Base-by-base conservation (phyloP, 2,888 invertebrate species). In the Abscondita cerata region DNA sequence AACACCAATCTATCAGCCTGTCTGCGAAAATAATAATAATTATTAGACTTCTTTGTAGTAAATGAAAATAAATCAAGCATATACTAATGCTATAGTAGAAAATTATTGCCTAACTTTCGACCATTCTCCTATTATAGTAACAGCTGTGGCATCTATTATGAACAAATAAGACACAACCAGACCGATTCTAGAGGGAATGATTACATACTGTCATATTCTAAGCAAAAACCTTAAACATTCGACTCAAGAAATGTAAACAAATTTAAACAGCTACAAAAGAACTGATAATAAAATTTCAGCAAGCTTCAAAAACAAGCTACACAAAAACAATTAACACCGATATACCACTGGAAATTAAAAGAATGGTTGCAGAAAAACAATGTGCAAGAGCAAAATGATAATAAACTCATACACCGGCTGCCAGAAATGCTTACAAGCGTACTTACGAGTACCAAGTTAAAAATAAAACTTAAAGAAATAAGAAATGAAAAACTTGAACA, bases 291-390 rank as follows among this genome's bases (percentile, higher is more conserved):
- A 15, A 13, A 46, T 12, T 46, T 2, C 18, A 18, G 16, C 20
- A 46, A 46, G 46, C 46, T 19, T 9, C 18, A 19, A 31, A 19
- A 46, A 20, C 20, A 46, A 46, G 19, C 46, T 3, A 46, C 46
- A 46, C 46, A 46, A 46, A 46, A 18, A 46, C 18, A 46, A 2
- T 19, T 18, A 46, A 19, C 18, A 46, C 6, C n/a, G 46, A 46
- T 18, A 46, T 46, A 3, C 46, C 18, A 19, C 46, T 19, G 8
- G 20, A 46, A 46, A 46, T 46, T 46, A 46, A 46, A 46, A 18
- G 46, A 18, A 46, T 19, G 20, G 20, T 46, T 19, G 46, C 46
- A 46, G 15, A 46, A 46, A 19, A 46, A 16, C 1, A 20, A 19
- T 20, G 46, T 46, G 18, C 46, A 16, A 44, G 16, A 44, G 44